A percentile compares a stretch with the other conserved stretches of the same genome.
These are phyloP conservation scores for Stenolophus ochropezus DNA, from an alignment of 2,888 invertebrate species.

Conservation along the genomic window DNA sequence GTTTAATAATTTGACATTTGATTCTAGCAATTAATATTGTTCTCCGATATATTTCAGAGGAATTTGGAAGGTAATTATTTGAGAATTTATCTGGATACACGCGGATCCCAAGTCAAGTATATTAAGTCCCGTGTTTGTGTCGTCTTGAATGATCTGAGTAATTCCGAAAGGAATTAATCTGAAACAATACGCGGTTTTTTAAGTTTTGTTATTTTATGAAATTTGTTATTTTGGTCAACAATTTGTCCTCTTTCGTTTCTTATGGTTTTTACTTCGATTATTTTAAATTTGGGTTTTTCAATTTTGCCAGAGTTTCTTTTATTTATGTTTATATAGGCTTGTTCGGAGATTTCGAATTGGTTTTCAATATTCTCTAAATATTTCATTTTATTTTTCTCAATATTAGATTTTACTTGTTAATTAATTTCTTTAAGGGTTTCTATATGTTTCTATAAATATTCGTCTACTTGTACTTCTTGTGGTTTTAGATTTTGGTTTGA, in stretches of 20 bases:
- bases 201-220: not conserved
- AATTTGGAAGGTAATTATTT: conserved; percentile 20
- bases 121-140: not conserved
- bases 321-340: conserved; percentile 1
- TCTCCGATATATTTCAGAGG: not conserved
- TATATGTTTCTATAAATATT: conserved; percentile 2
- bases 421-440: conserved; percentile 1
- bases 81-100: conserved; percentile 18
- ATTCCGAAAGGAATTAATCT: not conserved
- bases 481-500: not conserved
- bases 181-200: not conserved
- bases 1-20: not conserved
- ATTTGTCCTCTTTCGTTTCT: not conserved
- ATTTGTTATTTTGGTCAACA: not conserved
- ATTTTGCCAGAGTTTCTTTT: conserved; percentile 39
- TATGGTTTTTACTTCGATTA: not conserved
- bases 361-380: not conserved
- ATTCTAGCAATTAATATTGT: conserved; percentile 1
- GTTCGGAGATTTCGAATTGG: not conserved
- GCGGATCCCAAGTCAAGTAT: not conserved
- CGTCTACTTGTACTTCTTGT: conserved; percentile 6
- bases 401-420: not conserved
- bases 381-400: conserved; percentile 7
- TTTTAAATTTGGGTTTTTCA: conserved; percentile 29
- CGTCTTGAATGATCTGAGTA: not conserved